These are phyloP conservation scores for Andrena praecox DNA, from an alignment of 2,888 invertebrate genomes.

Conservation along the genomic window DNA sequence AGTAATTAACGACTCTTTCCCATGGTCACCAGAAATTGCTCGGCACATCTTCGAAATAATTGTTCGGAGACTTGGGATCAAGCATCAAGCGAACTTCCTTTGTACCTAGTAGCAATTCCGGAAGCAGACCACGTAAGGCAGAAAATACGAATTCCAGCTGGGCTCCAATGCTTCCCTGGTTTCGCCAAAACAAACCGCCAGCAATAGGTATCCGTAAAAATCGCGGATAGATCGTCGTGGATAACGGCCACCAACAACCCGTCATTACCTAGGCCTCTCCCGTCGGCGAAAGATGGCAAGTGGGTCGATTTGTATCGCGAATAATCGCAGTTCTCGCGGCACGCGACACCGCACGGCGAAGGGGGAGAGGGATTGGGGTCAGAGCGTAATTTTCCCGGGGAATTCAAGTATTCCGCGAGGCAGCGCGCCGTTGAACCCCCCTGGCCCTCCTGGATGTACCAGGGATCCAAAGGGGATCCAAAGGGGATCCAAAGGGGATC, in stretches of 20 bases:
- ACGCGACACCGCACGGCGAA: constrained; percentile 45
- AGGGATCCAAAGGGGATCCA: too few relatives aligned
- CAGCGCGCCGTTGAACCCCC: constrained; percentile 51
- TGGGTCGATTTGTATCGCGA: constrained; percentile 65
- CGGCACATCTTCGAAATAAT: background rate
- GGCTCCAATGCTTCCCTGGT: too few relatives aligned
- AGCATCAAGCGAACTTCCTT: too few relatives aligned
- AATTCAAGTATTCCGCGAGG: constrained; percentile 62
- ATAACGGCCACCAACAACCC: background rate
- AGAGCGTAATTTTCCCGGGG: constrained; percentile 56
- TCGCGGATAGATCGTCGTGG: background rate
- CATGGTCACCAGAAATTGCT: background rate
- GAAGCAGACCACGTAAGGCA: too few relatives aligned
- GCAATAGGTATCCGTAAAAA: background rate
- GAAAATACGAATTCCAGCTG: too few relatives aligned
- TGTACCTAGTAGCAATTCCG: too few relatives aligned
- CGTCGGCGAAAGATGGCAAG: constrained; percentile 48
- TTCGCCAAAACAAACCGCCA: background rate
- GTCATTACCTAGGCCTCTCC: constrained; percentile 13
- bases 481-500: too few relatives aligned
- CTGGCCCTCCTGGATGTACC: background rate
- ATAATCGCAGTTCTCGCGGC: constrained; percentile 53
- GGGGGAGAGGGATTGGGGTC: constrained; percentile 46
- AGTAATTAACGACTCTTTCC: background rate
- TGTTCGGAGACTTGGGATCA: too few relatives aligned